phyloP scores from a whole-genome alignment of 2,888 invertebrate genomes.

The Caenorhabditis japonica region DNA sequence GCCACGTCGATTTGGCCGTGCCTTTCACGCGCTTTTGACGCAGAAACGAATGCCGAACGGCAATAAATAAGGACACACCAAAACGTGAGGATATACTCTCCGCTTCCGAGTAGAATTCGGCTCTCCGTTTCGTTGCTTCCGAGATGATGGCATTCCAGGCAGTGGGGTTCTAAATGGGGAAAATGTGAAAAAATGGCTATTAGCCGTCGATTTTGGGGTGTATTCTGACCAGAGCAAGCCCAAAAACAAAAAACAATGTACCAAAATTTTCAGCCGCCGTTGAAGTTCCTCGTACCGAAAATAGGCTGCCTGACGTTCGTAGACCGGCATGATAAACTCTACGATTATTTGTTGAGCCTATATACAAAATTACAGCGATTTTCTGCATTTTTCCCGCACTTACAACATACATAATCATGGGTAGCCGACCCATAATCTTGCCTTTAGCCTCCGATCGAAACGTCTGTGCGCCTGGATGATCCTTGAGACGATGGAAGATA shows the following conservation, averaged over 20 bases:
- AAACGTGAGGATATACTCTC: constrained; percentile 21
- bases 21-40: too few relatives aligned
- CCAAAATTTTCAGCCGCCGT: constrained; percentile 27
- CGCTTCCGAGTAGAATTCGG: constrained; percentile 23
- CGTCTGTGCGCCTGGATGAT: constrained; percentile 11
- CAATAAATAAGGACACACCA: too few relatives aligned
- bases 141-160: constrained; percentile 11
- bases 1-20: too few relatives aligned
- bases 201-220: too few relatives aligned
- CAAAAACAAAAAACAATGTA: too few relatives aligned
- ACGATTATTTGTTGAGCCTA: constrained; percentile 21
- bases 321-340: constrained; percentile 40
- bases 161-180: constrained; percentile 17
- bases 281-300: constrained; percentile 45
- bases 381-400: too few relatives aligned
- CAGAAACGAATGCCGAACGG: too few relatives aligned
- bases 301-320: constrained; percentile 41
- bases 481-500: constrained; percentile 15
- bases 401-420: constrained; percentile 34
- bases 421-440: constrained; percentile 8
- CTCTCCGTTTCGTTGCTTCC: constrained; percentile 2
- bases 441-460: constrained; percentile 12
- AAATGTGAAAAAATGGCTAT: too few relatives aligned
- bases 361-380: background rate
- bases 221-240: too few relatives aligned